These are phyloP conservation scores for Agelastica alni DNA, from an alignment of 2,888 invertebrate genomes.

Conservation along the genomic window DNA sequence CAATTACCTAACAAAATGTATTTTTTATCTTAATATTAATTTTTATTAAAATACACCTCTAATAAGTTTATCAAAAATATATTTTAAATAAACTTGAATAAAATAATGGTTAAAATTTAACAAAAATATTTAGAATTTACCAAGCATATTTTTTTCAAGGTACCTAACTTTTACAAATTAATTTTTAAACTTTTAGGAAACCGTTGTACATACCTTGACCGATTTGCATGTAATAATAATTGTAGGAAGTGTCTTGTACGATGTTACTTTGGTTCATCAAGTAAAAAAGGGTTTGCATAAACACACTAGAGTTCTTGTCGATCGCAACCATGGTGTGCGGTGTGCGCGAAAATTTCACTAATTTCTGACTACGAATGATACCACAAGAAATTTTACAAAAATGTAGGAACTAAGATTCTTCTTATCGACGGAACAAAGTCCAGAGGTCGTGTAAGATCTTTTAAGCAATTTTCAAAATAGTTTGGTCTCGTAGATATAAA, in stretches of 20 bases:
- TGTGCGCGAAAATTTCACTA: conserved; percentile 8
- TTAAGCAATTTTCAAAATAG: conserved; percentile 28
- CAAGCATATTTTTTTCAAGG: too few species aligned
- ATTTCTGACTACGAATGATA: conserved; percentile 6
- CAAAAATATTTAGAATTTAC: too few species aligned
- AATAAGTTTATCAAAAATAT: too few species aligned
- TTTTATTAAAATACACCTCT: too few species aligned
- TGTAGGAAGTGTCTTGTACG: conserved; percentile 49
- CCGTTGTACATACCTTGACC: conserved; percentile 54
- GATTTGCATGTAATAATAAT: conserved; percentile 54
- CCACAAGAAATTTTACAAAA: conserved; percentile 25
- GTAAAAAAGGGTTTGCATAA: conserved; percentile 49
- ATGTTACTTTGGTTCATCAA: conserved; percentile 50
- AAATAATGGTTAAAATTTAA: too few species aligned
- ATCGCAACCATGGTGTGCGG: conserved; percentile 38
- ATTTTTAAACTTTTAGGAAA: too few species aligned
- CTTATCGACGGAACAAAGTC: conserved; percentile 43
- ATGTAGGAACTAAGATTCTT: conserved; percentile 32
- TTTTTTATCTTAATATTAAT: too few species aligned
- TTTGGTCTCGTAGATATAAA: background rate
- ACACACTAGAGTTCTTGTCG: conserved; percentile 45
- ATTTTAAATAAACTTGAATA: too few species aligned
- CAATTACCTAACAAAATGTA: too few species aligned
- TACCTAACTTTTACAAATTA: too few species aligned
- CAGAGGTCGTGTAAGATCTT: conserved; percentile 38